Conservation (phyloP, 1,140 invertebrate species). For the Zaprionus camerounensis region DNA sequence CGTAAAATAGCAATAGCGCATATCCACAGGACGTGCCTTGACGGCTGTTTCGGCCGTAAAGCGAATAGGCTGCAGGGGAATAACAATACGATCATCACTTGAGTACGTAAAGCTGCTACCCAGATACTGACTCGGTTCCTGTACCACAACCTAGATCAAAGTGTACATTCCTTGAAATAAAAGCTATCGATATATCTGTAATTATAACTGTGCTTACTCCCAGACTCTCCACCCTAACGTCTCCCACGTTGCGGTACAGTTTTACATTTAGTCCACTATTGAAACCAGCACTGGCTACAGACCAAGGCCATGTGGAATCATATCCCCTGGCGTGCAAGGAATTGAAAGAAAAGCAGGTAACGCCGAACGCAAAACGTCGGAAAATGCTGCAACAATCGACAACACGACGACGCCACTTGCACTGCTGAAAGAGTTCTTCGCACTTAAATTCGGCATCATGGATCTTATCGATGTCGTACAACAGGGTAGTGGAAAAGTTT, state of each 20-base stretch:
- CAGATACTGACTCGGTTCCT: slow-evolving; percentile 55
- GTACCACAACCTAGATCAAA: slow-evolving; percentile 53
- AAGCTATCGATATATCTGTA: background rate
- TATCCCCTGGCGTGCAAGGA: background rate
- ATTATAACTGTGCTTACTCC: slow-evolving; percentile 38
- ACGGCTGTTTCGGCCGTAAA: slow-evolving; percentile 61
- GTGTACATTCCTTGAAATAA: background rate
- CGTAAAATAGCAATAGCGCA: slow-evolving; percentile 59
- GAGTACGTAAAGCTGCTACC: slow-evolving; percentile 58
- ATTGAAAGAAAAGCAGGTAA: slow-evolving; percentile 62
- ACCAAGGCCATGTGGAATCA: slow-evolving; percentile 66
- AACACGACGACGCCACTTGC: slow-evolving; percentile 50
- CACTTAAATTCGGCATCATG: slow-evolving; percentile 43
- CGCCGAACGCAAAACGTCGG: slow-evolving; percentile 7
- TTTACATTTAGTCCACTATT: slow-evolving; percentile 50
- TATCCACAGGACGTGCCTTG: slow-evolving; percentile 56
- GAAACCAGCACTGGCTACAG: slow-evolving; percentile 50
- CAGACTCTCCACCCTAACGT: slow-evolving; percentile 34
- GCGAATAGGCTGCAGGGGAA: slow-evolving; percentile 52
- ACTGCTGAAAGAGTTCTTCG: slow-evolving; percentile 54
- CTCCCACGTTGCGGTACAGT: slow-evolving; percentile 30
- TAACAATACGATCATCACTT: slow-evolving; percentile 59
- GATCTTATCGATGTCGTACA: slow-evolving; percentile 11
- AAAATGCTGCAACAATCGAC: slow-evolving; percentile 69
- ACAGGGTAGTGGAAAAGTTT: slow-evolving; percentile 3